Conservation (phyloP, 2,797 vertebrate species). For the Etheostoma perlongum region DNA sequence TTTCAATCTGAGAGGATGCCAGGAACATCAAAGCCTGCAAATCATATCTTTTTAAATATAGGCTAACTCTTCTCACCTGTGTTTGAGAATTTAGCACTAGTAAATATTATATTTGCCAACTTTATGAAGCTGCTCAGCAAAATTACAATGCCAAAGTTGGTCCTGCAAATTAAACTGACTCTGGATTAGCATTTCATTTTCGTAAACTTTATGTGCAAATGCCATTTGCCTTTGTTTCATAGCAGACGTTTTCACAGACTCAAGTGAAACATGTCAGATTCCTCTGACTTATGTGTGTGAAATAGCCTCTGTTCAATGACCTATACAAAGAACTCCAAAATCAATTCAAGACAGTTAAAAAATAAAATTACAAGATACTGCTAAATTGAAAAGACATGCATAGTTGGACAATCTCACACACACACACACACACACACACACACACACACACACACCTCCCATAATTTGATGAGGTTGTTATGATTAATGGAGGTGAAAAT, state of each 20-base stretch:
- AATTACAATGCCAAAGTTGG: slow-evolving; percentile 25
- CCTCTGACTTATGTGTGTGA: slow-evolving; percentile 14
- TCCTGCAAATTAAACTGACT: slow-evolving; percentile 49
- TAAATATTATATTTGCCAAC: slow-evolving; percentile 33
- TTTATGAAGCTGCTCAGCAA: slow-evolving; percentile 27
- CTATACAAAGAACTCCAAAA: slow-evolving; percentile 26
- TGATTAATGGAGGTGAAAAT: slow-evolving; percentile 85
- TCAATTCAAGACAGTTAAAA: slow-evolving; percentile 18
- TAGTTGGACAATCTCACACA: not conserved
- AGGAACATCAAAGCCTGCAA: slow-evolving; percentile 8
- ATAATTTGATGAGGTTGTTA: slow-evolving; percentile 78
- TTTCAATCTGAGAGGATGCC: slow-evolving; percentile 14
- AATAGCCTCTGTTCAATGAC: slow-evolving; percentile 47
- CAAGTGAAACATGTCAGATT: slow-evolving; percentile 51
- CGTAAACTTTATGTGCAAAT: slow-evolving; percentile 56
- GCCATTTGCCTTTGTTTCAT: slow-evolving; percentile 48
- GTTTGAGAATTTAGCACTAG: slow-evolving; percentile 30
- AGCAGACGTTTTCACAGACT: slow-evolving; percentile 40
- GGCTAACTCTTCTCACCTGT: not conserved
- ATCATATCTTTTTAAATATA: slow-evolving; percentile 8
- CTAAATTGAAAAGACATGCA: slow-evolving; percentile 6
- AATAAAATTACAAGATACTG: slow-evolving; percentile 16
- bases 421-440: slow-evolving; percentile 13
- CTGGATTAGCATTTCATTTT: slow-evolving; percentile 54
- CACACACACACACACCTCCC: slow-evolving; percentile 6